Conservation (phyloP, 2,888 invertebrate species). For the Cryptus viduatorius region DNA sequence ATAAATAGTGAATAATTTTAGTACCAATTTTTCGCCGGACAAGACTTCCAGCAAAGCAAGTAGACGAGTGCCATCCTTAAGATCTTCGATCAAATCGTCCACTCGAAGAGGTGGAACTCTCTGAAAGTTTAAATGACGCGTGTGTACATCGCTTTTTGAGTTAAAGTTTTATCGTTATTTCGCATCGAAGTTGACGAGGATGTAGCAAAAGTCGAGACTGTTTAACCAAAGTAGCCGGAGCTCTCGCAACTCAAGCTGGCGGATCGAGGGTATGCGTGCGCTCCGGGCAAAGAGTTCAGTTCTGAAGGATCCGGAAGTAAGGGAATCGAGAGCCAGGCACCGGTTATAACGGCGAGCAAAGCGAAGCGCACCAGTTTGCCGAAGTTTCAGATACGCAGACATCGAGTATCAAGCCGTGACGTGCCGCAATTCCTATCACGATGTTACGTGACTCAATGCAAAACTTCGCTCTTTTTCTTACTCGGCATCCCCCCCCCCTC, state of each 20-base stretch:
- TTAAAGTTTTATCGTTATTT: constrained; percentile 2
- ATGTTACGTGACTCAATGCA: constrained; percentile 57
- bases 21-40: constrained; percentile 97
- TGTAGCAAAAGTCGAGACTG: constrained; percentile 6
- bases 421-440: constrained; percentile 61
- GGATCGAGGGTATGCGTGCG: constrained; percentile 68
- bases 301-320: constrained; percentile 80
- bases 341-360: constrained; percentile 56
- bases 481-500: no score
- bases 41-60: constrained; percentile 97
- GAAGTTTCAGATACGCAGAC: constrained; percentile 60
- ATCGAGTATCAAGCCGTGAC: constrained; percentile 55
- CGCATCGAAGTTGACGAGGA: neutral
- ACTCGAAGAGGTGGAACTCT: constrained; percentile 97
- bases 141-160: neutral
- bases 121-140: constrained; percentile 85
- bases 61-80: constrained; percentile 97
- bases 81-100: constrained; percentile 97
- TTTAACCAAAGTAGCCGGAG: neutral
- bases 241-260: neutral
- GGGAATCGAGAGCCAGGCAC: constrained; percentile 80
- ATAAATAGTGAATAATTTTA: constrained; percentile 11
- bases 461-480: constrained; percentile 25
- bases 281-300: constrained; percentile 72
- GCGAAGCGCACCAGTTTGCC: constrained; percentile 71